A percentile compares a stretch with the other conserved stretches of the same genome.
Conservation (phyloP, 2,888 invertebrate species). For the Ceriagrion tenellum region DNA sequence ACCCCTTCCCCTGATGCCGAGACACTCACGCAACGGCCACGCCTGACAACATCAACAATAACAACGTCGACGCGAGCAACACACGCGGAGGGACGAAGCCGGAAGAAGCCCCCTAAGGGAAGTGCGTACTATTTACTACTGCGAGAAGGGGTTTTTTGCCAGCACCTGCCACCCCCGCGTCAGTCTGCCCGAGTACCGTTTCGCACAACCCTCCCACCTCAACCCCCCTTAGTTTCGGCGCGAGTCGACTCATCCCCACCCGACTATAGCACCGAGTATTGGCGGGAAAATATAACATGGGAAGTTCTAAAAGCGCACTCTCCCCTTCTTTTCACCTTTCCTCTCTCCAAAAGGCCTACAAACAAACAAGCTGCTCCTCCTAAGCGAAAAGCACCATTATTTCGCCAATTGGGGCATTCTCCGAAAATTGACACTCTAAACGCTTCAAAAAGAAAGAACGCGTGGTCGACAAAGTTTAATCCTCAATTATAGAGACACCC, state of each 20-base stretch:
- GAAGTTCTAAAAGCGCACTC: not conserved
- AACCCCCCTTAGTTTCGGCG: not conserved
- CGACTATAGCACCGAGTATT: not conserved
- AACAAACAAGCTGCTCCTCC: too few species aligned
- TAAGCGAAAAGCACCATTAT: too few species aligned
- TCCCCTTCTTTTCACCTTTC: not conserved
- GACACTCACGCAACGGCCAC: not conserved
- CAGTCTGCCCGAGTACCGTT: slow-evolving; percentile 1
- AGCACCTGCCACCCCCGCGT: slow-evolving; percentile 38
- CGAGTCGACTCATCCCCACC: not conserved
- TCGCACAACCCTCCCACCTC: not conserved
- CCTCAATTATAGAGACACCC: too few species aligned
- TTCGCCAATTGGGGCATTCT: too few species aligned
- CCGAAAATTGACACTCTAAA: too few species aligned
- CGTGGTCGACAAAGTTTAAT: too few species aligned
- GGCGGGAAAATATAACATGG: not conserved
- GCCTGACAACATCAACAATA: slow-evolving; percentile 5
- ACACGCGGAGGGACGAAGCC: not conserved
- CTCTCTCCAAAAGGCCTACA: too few species aligned
- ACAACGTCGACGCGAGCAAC: slow-evolving; percentile 4
- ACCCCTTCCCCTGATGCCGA: not conserved
- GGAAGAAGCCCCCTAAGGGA: not conserved
- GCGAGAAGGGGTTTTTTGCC: not conserved
- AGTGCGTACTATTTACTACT: not conserved
- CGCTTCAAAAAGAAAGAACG: too few species aligned